Evolutionary conservation across 2,888 invertebrate genomes (phyloP), one percentile per base, ranked within the genome.

Genomic region (Drosophila rubida): DNA sequence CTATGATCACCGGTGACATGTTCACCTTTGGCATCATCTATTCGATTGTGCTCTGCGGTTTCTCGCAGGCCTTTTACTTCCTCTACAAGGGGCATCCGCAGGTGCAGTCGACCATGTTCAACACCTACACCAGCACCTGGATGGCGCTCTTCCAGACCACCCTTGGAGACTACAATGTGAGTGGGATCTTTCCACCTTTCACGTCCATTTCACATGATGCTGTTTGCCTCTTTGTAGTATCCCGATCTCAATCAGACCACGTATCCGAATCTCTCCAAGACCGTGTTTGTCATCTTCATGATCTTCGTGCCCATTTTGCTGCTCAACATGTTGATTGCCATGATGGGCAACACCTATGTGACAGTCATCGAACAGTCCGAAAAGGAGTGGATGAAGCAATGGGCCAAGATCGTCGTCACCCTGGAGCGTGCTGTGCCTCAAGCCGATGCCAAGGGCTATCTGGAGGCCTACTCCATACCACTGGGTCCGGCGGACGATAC

Each of bases 301-400:
- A 97, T 99, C 60, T 96, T 99, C 82, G 98, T 99, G 68, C 99
- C 99, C 1, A 99, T 99, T 88, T 93, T 99, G 49, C 93, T 99
- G 87, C 94, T 99, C 11, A 99, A 99, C 94, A 99, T 94, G 94
- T 94, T 99, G 92, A 99, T 99, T 76, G 99, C 99, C 73, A 99
- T 99, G 99, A 99, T 99, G 99, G 99, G 99, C 32, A 99, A 99
- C 92, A 99, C 99, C 0, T 99, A 99, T 91, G 97, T 98, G 0
- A 97, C 97, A 83, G 98, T 99, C 65, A 99, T 99, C 80, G 97
- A 98, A 90, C 98, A 98, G 90, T 99, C 99, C 32, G 99, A 99
- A 92, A 99, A 99, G 92, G 99, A 99, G 91, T 99, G 98, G 97
- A 96, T 98, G 91, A 98, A 98, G 91, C 98, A 98, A 96, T 99